These are phyloP conservation scores for Aviceda subcristata DNA, from an alignment of 2,113 vertebrate genomes.

Conservation along the genomic window DNA sequence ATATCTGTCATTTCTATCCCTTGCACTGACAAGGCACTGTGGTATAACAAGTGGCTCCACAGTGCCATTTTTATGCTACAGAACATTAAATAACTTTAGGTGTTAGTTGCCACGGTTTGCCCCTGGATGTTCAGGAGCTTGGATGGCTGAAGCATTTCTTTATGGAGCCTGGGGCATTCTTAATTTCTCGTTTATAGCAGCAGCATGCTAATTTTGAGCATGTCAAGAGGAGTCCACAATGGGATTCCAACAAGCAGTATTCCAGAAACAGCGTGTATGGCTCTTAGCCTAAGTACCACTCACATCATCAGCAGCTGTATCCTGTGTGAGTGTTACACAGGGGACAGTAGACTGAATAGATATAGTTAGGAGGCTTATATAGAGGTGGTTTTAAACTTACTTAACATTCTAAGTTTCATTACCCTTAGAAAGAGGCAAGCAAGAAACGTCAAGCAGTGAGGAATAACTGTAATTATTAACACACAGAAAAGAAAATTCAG, in stretches of 20 bases:
- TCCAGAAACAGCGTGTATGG: neutral
- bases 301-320: neutral
- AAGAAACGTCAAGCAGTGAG: neutral
- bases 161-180: neutral
- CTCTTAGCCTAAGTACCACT: neutral
- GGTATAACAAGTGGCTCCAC: neutral
- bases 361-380: neutral
- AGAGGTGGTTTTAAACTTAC: neutral
- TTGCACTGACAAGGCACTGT: neutral
- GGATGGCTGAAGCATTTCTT: neutral
- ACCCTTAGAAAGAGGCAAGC: neutral
- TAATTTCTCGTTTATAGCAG: neutral
- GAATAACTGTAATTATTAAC: neutral
- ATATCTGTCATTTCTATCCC: neutral
- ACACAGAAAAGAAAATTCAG: neutral
- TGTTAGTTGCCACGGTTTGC: neutral
- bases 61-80: neutral
- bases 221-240: fast-evolving
- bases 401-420: neutral
- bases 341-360: neutral
- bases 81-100: neutral
- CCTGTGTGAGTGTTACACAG: neutral
- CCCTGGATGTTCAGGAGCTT: neutral
- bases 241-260: neutral
- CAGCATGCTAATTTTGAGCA: neutral